Conservation (phyloP, 2,797 vertebrate species). For the Microctenopoma steveboyesi region DNA sequence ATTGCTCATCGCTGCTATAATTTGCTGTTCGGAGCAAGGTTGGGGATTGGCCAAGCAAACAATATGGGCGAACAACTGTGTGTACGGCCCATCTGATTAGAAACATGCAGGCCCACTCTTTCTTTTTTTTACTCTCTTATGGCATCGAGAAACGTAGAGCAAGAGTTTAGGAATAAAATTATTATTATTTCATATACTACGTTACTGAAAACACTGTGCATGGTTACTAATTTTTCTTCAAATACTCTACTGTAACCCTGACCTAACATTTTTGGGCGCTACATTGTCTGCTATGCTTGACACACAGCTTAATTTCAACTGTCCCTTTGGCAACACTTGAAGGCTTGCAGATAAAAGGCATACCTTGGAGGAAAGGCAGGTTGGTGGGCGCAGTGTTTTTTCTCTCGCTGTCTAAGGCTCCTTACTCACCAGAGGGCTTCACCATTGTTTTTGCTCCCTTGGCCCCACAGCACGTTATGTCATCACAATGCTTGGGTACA, state of each 20-base stretch:
- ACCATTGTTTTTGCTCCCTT: constrained; percentile 33
- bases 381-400: constrained; percentile 62
- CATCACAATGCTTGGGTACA: constrained; percentile 36
- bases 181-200: background rate
- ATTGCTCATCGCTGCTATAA: constrained; percentile 61
- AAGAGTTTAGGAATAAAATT: constrained; percentile 18
- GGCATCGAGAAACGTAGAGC: constrained; percentile 2
- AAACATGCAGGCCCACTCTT: constrained; percentile 42
- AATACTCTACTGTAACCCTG: background rate
- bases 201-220: background rate
- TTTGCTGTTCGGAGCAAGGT: constrained; percentile 53
- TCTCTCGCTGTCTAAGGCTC: constrained; percentile 56
- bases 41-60: constrained; percentile 70
- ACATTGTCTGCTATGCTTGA: constrained; percentile 2
- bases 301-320: constrained; percentile 27
- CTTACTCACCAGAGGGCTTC: constrained; percentile 36
- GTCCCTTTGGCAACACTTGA: constrained; percentile 74
- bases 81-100: constrained; percentile 64
- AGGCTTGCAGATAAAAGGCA: constrained; percentile 80
- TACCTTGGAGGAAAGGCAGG: constrained; percentile 79
- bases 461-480: constrained; percentile 32
- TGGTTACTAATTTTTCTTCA: background rate
- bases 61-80: constrained; percentile 61
- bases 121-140: constrained; percentile 7
- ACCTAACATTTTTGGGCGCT: background rate